Evolutionary conservation across 2,888 invertebrate species (phyloP), one percentile per base, ranked within the genome.

Genomic region (Acleris cristana): DNA sequence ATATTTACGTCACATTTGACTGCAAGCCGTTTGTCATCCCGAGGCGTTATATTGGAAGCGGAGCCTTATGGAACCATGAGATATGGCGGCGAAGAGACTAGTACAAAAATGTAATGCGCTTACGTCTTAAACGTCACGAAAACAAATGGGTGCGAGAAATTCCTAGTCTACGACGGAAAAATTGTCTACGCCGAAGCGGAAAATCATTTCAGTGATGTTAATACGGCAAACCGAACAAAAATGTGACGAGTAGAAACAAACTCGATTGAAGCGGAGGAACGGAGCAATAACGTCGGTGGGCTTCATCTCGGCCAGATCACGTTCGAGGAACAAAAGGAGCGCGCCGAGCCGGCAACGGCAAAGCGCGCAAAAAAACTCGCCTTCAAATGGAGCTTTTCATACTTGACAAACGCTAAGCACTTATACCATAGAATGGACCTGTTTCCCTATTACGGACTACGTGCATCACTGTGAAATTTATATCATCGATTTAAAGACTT

Each of bases 221-320:
- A 81, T 82, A 84, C 78, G 79, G 73, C 81, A 82, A 85, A 79
- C 74, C 80, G 83, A 72, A 70, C 75, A 81, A 82, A 80, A 83
- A 79, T 84, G 83, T 86, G 84, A 86, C 80, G 79, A 77, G 79
- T 76, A 79, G 85, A 83, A 84, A 86, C 82, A 85, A 87, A 88
- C 83, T 85, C 83, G 82, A 87, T 88, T 85, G 84, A 78, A 86
- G 81, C 82, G 82, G 82, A 84, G 81, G 79, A 86, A 80, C 81
- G 78, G 76, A 86, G 87, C 82, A 88, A 87, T 89, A 88, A 85
- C 82, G 85, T 86, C 82, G 81, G 81, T 83, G 84, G 83, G 86
- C 84, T 88, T 87, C 88, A 88, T 88, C 88, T 87, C 86, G 86
- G 82, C 79, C 85, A 89, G 91, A 90, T 91, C 91, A 91, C 89